Evolutionary conservation across 2,888 invertebrate species (phyloP), one percentile per base, ranked within the genome.

Genomic region (Chaitophorus viminalis): DNA sequence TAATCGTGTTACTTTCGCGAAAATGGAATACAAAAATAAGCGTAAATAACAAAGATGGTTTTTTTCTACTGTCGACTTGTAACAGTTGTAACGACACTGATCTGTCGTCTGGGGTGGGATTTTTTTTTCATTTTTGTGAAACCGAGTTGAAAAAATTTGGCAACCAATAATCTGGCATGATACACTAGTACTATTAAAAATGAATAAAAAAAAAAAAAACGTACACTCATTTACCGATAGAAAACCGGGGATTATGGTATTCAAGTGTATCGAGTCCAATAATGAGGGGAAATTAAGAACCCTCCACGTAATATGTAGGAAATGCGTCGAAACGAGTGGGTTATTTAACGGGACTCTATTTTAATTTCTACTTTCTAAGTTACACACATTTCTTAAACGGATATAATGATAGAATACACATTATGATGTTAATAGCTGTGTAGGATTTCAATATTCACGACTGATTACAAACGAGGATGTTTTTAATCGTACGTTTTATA

Each of bases 91-190:
- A 54, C 31, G 31, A 77, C 77, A 77, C 52, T 25, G 31, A 54
- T 77, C 31, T 77, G 11, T 33, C 29, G 52, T 52, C 77, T 25
- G 60, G 60, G 60, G 3, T 60, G 6, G 60, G 60, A 21, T 60
- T 31, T 60, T 18, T 78, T 60, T 17, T 60, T 31, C 33, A 14
- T 78, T 33, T 17, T 3, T 18, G 78, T 65, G 33, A 79, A 79
- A 79, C 18, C n/a, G 60, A 79, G 78, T n/a, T 79, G 78, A 79
- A 79, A 60, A 60, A n/a, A 79, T 79, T 79, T 79, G 78, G 78
- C 54, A 79, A 79, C 54, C 54, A 36, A 79, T 25, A 60, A 60
- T 60, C 77, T 78, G 77, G 54, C 77, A 78, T 21, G 77, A 3
- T 31, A 60, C 25, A 60, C 25, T 25, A 54, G 33, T 78, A 14